Evolutionary conservation across 2,888 invertebrate species (phyloP).

Genomic region (Scaptomyza caliginosa): DNA sequence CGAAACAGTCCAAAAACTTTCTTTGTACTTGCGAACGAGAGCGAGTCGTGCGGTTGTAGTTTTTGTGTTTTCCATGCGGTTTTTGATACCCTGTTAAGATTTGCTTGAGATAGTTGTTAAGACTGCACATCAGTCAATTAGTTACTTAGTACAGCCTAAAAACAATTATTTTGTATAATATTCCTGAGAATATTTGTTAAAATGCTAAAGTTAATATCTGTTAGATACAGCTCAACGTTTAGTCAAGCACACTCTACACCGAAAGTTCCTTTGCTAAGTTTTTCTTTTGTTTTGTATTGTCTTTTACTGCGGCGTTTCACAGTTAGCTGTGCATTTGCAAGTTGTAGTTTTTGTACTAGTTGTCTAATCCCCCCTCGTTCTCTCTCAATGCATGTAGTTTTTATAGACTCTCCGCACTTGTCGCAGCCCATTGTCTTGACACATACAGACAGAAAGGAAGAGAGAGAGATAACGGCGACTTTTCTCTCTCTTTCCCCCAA

Average conservation of each 20-base stretch:
- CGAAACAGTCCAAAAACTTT: slow-evolving; percentile 28
- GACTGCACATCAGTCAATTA: background rate
- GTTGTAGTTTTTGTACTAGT: slow-evolving; percentile 62
- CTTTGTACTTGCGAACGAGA: slow-evolving; percentile 18
- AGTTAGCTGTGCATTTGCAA: slow-evolving; percentile 73
- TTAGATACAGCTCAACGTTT: background rate
- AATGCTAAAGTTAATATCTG: too few relatives aligned
- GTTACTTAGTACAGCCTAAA: too few relatives aligned
- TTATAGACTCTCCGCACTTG: slow-evolving; percentile 73
- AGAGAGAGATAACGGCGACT: background rate
- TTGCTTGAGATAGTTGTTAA: background rate
- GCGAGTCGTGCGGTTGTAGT: slow-evolving; percentile 33
- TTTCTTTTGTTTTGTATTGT: slow-evolving; percentile 26
- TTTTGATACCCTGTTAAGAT: slow-evolving; percentile 33
- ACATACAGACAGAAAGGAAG: slow-evolving; percentile 2
- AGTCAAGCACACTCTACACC: background rate
- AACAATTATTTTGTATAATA: background rate
- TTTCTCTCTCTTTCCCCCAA: background rate
- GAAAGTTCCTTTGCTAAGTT: slow-evolving; percentile 8
- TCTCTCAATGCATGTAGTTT: slow-evolving; percentile 56
- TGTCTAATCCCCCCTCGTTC: slow-evolving; percentile 8
- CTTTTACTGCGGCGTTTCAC: slow-evolving; percentile 14
- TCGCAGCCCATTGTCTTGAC: slow-evolving; percentile 73
- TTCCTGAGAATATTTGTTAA: background rate
- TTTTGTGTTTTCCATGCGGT: slow-evolving; percentile 63